Evolutionary conservation across 2,113 vertebrate species (phyloP).

Genomic region (Plecturocebus donacophilus): DNA sequence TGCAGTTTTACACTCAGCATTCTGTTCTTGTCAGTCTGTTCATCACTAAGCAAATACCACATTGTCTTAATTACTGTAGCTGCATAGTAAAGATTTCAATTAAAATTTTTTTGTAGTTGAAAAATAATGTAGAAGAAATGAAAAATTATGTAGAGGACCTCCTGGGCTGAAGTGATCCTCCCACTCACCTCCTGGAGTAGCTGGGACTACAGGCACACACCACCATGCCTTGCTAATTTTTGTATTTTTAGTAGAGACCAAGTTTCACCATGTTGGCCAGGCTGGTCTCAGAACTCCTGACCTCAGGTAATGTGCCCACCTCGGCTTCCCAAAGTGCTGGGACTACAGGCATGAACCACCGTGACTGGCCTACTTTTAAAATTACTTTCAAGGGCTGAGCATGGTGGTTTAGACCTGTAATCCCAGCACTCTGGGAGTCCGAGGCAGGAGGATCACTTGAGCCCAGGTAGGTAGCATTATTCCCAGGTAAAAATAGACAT

Average conservation of each 20-base stretch:
- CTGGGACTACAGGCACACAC: background rate
- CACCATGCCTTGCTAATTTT: background rate
- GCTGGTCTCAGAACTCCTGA: background rate
- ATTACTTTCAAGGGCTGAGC: too few species aligned
- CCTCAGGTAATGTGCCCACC: background rate
- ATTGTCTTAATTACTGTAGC: background rate
- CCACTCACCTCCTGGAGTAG: background rate
- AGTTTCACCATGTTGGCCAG: background rate
- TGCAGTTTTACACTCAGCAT: constrained; percentile 14
- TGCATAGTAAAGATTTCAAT: constrained; percentile 3
- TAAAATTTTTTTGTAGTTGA: background rate
- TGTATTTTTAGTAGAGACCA: background rate
- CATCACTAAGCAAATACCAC: background rate
- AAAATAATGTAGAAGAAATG: constrained; percentile 4
- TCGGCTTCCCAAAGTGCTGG: too few species aligned
- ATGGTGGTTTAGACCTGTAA: too few species aligned
- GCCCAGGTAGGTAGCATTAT: background rate
- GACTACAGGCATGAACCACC: too few species aligned
- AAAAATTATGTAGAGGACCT: background rate
- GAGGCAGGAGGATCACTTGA: too few species aligned
- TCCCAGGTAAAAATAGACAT: background rate
- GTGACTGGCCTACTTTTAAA: too few species aligned
- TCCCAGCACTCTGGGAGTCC: too few species aligned
- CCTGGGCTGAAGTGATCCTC: background rate
- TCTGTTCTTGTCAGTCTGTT: constrained; percentile 21